Evolutionary conservation across 2,888 invertebrate species (phyloP).

Genomic region (Rhyacophila evoluta): DNA sequence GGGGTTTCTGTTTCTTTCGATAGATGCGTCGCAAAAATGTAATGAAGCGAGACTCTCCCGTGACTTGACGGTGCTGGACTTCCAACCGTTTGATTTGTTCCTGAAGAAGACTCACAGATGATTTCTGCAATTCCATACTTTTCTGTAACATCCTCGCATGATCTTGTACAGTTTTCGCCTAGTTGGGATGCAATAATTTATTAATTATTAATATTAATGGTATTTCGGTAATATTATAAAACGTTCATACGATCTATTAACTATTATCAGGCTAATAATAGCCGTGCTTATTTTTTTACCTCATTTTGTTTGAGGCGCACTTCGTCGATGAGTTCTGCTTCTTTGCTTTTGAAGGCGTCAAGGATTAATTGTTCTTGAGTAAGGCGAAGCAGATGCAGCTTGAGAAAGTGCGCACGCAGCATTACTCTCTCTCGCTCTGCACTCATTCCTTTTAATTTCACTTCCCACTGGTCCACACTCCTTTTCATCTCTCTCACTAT

Average conservation of each 20-base stretch:
- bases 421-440: constrained; percentile 72
- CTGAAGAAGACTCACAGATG: constrained; percentile 58
- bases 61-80: constrained; percentile 69
- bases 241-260: too few relatives aligned
- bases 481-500: constrained; percentile 72
- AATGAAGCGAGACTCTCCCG: constrained; percentile 65
- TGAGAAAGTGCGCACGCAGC: constrained; percentile 71
- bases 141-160: constrained; percentile 66
- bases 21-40: constrained; percentile 85
- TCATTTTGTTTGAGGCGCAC: constrained; percentile 70
- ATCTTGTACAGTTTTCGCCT: constrained; percentile 69
- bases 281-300: too few relatives aligned
- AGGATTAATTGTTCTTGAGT: constrained; percentile 82
- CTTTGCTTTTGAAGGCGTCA: constrained; percentile 79
- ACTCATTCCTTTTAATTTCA: constrained; percentile 69
- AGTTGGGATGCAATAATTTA: too few relatives aligned
- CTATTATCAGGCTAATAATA: too few relatives aligned
- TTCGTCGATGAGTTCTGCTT: constrained; percentile 73
- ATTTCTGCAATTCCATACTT: constrained; percentile 63
- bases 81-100: constrained; percentile 71
- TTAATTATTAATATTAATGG: too few relatives aligned
- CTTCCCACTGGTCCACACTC: constrained; percentile 76
- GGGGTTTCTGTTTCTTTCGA: constrained; percentile 85
- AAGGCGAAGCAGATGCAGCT: constrained; percentile 74
- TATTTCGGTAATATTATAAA: too few relatives aligned